Evolutionary conservation across 2,797 vertebrate species (phyloP).

Genomic region (Sebastes hubbsi): DNA sequence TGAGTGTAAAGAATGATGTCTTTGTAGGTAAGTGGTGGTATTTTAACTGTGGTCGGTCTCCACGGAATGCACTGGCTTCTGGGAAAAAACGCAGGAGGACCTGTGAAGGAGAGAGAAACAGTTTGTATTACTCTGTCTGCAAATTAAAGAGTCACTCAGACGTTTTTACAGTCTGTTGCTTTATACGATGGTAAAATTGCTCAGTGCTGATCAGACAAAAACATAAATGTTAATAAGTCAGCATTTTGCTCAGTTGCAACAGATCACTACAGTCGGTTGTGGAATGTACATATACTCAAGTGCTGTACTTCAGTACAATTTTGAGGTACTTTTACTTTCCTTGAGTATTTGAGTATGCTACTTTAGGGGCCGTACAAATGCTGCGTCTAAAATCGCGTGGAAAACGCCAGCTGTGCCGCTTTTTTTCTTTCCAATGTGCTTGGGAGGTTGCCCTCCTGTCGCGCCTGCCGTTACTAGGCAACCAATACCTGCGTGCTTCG

Average conservation of each 20-base stretch:
- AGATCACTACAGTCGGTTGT: background rate
- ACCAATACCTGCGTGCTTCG: too few species aligned
- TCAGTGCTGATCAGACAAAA: background rate
- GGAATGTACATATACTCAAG: background rate
- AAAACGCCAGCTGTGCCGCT: too few species aligned
- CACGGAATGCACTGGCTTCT: constrained; percentile 53
- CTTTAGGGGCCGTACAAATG: too few species aligned
- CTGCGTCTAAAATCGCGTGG: too few species aligned
- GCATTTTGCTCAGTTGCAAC: background rate
- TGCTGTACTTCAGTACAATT: background rate
- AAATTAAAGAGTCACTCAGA: too few species aligned
- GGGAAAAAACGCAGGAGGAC: constrained; percentile 36
- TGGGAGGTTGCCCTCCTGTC: too few species aligned
- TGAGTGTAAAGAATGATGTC: constrained; percentile 47
- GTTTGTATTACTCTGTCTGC: background rate
- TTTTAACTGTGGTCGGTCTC: constrained; percentile 53
- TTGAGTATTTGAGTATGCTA: background rate
- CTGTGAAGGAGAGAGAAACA: background rate
- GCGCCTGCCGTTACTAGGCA: too few species aligned
- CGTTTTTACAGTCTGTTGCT: too few species aligned
- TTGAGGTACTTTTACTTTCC: background rate
- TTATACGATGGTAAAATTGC: too few species aligned
- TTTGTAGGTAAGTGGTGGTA: constrained; percentile 63
- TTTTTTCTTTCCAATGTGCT: too few species aligned
- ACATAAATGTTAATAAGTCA: background rate